phyloP scores from a whole-genome alignment of 2,797 vertebrate genomes.

The Lycodopsis pacificus region DNA sequence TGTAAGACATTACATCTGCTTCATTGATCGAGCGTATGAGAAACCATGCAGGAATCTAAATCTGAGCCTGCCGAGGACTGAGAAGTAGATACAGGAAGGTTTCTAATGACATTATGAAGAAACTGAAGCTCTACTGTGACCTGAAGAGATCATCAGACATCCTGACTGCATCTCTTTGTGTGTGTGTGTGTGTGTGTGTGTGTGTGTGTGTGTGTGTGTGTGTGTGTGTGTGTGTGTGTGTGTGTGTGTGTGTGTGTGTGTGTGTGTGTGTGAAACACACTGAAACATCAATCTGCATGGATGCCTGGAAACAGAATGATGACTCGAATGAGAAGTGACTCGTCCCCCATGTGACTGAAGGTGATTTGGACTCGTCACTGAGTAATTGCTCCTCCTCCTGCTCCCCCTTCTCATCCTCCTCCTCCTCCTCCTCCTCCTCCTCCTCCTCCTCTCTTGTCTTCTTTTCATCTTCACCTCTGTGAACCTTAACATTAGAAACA shows the following conservation, averaged over 20 bases:
- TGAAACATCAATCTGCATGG: neutral
- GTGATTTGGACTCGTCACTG: conserved; percentile 23
- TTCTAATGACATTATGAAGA: conserved; percentile 18
- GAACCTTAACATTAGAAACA: neutral
- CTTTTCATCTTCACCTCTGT: conserved; percentile 3
- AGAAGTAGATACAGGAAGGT: conserved; percentile 12
- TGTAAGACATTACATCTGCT: neutral
- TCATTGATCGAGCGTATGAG: conserved; percentile 10
- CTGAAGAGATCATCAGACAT: conserved; percentile 20
- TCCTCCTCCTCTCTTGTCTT: neutral
- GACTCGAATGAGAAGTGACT: conserved; percentile 29
- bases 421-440: neutral
- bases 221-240: neutral
- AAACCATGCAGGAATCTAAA: neutral
- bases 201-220: conserved; percentile 9
- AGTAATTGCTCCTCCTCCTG: neutral
- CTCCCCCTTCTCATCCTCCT: too few species aligned
- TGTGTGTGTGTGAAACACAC: too few species aligned
- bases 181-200: neutral
- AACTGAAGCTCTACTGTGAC: conserved; percentile 23
- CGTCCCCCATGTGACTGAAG: conserved; percentile 38
- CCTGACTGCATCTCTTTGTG: neutral
- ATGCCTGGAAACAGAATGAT: conserved; percentile 29
- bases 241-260: neutral
- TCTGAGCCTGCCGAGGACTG: neutral